Percentiles rank a stretch among this genome's conserved stretches.
Evolutionary conservation across 2,888 invertebrate species (phyloP).

Genomic region (Endomychus coccineus): DNA sequence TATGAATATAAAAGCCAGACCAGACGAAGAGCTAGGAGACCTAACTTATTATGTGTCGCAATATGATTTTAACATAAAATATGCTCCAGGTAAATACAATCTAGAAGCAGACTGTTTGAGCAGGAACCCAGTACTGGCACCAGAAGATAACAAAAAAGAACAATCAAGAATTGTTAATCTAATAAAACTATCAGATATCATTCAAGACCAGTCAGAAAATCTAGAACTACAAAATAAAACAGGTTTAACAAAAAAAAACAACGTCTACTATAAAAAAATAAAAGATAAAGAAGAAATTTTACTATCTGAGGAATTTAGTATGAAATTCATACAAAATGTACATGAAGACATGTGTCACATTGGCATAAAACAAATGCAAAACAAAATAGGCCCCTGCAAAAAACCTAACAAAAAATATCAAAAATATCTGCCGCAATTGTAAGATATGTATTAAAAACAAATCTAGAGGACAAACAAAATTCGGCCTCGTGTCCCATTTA

Average conservation of each 20-base stretch:
- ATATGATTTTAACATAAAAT: constrained; percentile 25
- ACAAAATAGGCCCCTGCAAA: too few relatives aligned
- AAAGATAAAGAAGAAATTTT: too few relatives aligned
- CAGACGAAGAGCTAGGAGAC: constrained; percentile 27
- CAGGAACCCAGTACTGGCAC: constrained; percentile 8
- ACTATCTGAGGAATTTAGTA: too few relatives aligned
- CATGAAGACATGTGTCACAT: too few relatives aligned
- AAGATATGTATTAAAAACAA: constrained; percentile 3
- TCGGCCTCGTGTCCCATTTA: background rate
- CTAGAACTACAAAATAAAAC: constrained; percentile 4
- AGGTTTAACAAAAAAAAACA: too few relatives aligned
- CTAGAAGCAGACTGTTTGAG: constrained; percentile 8
- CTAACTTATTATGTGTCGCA: constrained; percentile 25
- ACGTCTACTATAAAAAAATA: constrained; percentile 1
- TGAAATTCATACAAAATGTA: too few relatives aligned
- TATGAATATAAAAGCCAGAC: constrained; percentile 24
- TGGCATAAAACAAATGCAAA: too few relatives aligned
- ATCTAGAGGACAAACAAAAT: background rate
- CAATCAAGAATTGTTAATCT: constrained; percentile 9
- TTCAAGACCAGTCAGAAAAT: too few relatives aligned
- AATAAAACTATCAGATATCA: constrained; percentile 6
- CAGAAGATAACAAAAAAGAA: constrained; percentile 6
- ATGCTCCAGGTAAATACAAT: constrained; percentile 16
- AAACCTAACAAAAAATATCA: too few relatives aligned
- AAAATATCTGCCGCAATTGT: too few relatives aligned